Evolutionary conservation across 1,140 invertebrate genomes (phyloP).

Genomic region (Caerostris darwini): DNA sequence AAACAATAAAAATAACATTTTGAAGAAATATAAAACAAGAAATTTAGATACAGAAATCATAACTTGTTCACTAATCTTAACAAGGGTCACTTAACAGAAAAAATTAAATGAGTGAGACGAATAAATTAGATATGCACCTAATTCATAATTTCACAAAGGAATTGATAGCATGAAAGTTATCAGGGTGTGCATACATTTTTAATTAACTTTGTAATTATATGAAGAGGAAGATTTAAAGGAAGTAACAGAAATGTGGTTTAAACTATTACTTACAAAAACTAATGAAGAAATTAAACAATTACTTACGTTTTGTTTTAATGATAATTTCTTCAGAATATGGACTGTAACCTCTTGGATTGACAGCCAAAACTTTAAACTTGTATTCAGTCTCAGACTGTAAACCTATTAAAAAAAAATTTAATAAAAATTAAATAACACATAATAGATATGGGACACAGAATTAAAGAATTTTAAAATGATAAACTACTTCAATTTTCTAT

Average conservation of each 20-base stretch:
- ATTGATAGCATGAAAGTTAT: too few species aligned
- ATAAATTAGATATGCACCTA: too few species aligned
- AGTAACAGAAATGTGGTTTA: neutral
- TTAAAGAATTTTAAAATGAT: too few species aligned
- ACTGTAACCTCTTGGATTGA: conserved; percentile 79
- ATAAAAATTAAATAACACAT: too few species aligned
- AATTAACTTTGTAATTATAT: too few species aligned
- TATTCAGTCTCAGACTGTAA: conserved; percentile 79
- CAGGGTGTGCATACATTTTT: too few species aligned
- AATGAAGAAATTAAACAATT: neutral
- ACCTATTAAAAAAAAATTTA: conserved; percentile 54
- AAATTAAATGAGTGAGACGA: too few species aligned
- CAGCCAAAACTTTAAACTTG: conserved; percentile 79
- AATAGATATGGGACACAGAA: too few species aligned
- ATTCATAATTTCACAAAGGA: too few species aligned
- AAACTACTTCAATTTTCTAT: too few species aligned
- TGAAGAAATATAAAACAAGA: neutral
- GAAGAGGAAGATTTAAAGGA: neutral
- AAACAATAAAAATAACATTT: neutral
- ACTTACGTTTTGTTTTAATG: conserved; percentile 79
- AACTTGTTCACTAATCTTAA: too few species aligned
- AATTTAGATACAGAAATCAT: neutral
- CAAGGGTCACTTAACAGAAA: too few species aligned
- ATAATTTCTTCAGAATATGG: conserved; percentile 79
- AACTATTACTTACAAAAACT: neutral